These are phyloP conservation scores for Acestrorhynchus altus DNA, from an alignment of 2,797 vertebrate species.

Conservation along the genomic window DNA sequence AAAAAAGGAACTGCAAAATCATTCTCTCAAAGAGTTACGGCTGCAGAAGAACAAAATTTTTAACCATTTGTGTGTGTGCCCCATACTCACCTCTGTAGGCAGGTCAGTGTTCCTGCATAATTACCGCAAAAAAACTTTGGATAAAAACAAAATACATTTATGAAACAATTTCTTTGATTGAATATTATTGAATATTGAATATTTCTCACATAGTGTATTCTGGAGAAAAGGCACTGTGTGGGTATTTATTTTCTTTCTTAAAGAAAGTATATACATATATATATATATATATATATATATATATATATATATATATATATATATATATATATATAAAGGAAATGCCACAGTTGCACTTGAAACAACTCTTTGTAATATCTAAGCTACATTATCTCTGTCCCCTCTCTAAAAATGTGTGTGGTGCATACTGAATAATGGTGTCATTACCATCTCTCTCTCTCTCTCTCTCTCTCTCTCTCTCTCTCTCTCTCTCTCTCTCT, in stretches of 20 bases:
- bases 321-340: constrained; percentile 3
- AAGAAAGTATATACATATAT: constrained; percentile 6
- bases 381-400: constrained; percentile 54
- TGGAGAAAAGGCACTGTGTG: constrained; percentile 40
- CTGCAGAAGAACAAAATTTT: too few species aligned
- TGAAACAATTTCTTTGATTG: too few species aligned
- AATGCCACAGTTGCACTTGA: constrained; percentile 52
- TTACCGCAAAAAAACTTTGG: too few species aligned
- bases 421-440: constrained; percentile 57
- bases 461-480: constrained; percentile 35
- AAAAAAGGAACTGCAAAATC: too few species aligned
- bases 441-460: constrained; percentile 57
- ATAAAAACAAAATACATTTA: too few species aligned
- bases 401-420: constrained; percentile 53
- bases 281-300: constrained; percentile 4
- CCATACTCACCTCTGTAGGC: too few species aligned
- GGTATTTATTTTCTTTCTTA: constrained; percentile 52
- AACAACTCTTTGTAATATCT: constrained; percentile 59
- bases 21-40: too few species aligned
- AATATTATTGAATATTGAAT: too few species aligned
- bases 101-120: too few species aligned
- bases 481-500: constrained; percentile 38
- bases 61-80: too few species aligned
- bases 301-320: neutral
- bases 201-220: constrained; percentile 25